Conservation (phyloP, 2,888 invertebrate genomes). For the Altica lythri region DNA sequence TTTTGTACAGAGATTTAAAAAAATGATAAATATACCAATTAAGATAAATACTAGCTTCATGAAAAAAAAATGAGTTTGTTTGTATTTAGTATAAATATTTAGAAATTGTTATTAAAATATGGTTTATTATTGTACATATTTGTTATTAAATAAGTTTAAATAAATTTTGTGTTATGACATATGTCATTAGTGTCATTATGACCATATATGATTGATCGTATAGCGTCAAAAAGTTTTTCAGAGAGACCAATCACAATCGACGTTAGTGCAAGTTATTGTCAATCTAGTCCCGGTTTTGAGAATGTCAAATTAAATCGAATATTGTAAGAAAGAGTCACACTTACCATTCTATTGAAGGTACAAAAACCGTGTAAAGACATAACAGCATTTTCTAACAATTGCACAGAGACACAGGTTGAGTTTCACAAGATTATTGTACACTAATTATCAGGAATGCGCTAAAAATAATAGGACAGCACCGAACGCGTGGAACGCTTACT, state of each 20-base stretch:
- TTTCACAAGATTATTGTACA: conserved; percentile 33
- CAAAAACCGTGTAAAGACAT: conserved; percentile 32
- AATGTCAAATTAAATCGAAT: conserved; percentile 19
- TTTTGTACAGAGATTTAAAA: too few species aligned
- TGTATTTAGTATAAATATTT: too few species aligned
- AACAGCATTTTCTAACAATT: conserved; percentile 29
- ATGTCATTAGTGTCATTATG: conserved; percentile 20
- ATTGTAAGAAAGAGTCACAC: conserved; percentile 25
- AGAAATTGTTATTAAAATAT: too few species aligned
- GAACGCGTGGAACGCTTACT: conserved; percentile 46
- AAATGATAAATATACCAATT: too few species aligned
- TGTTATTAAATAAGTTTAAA: too few species aligned
- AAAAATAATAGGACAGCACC: conserved; percentile 35
- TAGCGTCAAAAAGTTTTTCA: conserved; percentile 1
- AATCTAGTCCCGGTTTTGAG: conserved; percentile 10
- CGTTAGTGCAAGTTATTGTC: conserved; percentile 23
- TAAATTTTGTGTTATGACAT: conserved; percentile 5
- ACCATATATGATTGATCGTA: conserved; percentile 15
- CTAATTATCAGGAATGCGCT: conserved; percentile 28
- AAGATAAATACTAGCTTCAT: too few species aligned
- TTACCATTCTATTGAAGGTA: conserved; percentile 38
- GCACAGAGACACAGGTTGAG: conserved; percentile 21
- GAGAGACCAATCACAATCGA: conserved; percentile 9
- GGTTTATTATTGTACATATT: too few species aligned
- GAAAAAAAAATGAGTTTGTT: too few species aligned